Evolutionary conservation across 2,113 vertebrate genomes (phyloP), one percentile per base, ranked within the genome.

Genomic region (Plestiodon gilberti): DNA sequence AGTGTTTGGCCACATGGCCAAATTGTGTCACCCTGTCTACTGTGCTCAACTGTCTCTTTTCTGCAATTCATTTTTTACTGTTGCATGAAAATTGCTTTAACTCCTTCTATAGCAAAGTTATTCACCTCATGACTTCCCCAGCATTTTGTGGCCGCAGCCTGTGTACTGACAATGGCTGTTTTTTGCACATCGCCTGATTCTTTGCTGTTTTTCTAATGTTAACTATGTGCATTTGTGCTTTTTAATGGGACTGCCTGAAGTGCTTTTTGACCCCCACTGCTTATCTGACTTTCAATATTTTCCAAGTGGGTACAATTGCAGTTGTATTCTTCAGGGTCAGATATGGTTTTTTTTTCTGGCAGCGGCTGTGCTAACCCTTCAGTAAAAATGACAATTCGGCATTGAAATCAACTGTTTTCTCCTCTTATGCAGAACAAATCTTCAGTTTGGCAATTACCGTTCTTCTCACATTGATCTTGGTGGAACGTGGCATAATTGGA

Each of bases 201-300:
- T 78, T 33, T 79, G 6, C 18, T 38, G n/a, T 71, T 86, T 85
- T 69, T 55, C 35, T 69, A 35, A 33, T 35, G 83, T 89, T 89
- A 78, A 11, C 84, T 79, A 22, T 30, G 55, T 25, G 9, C 30
- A 59, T 3, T 0, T 23, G 17, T 20, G 70, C 82, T 88, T 57
- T 81, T 33, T 0, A 89, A 76, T 20, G 35, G 25, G 55, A 55
- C 78, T 91, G 87, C 90, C 90, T 0, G 0, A 1, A 70, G 87
- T 82, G n/a, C 80, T 91, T 88, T 88, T 14, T 40, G 22, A 30
- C 38, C 10, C n/a, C 76, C 81, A 86, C 85, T 30, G 25, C 83
- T 93, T 83, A 52, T 74, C 73, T 89, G 73, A 79, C 78, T 88
- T 76, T 57, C 90, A 89, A 65, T 79, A 80, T 67, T 75, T 57